These are phyloP conservation scores for Metaphire vulgaris DNA, from an alignment of 1,140 invertebrate genomes.

Conservation along the genomic window DNA sequence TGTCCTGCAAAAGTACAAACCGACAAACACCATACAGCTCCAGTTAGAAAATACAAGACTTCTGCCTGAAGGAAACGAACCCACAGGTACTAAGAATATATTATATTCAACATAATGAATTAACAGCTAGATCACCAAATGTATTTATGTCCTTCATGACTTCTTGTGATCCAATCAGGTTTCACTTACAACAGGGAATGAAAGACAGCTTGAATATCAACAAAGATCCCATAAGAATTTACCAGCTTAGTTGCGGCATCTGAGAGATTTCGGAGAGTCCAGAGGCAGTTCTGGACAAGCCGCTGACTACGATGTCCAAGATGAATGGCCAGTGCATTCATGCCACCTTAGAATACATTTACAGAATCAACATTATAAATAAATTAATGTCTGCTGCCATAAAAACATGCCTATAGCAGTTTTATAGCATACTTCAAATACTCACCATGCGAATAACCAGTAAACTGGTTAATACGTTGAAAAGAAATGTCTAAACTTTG, in stretches of 20 bases:
- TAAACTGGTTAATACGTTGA: too few relatives aligned
- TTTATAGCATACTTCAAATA: not conserved
- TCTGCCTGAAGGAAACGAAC: not conserved
- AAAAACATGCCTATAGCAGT: not conserved
- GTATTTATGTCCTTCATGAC: too few relatives aligned
- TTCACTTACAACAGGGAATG: too few relatives aligned
- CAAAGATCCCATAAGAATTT: too few relatives aligned
- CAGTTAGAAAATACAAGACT: too few relatives aligned
- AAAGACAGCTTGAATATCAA: too few relatives aligned
- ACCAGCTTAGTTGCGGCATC: slow-evolving; percentile 84
- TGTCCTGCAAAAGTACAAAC: slow-evolving; percentile 44
- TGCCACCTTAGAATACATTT: slow-evolving; percentile 60
- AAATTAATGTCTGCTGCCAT: not conserved
- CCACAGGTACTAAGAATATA: not conserved
- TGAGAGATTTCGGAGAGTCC: slow-evolving; percentile 92
- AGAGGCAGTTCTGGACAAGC: slow-evolving; percentile 91
- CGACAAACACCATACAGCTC: too few relatives aligned
- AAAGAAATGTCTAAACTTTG: too few relatives aligned
- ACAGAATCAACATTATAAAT: not conserved
- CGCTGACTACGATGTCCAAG: slow-evolving; percentile 83
- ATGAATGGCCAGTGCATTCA: slow-evolving; percentile 93
- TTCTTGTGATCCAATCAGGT: too few relatives aligned
- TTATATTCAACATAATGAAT: not conserved
- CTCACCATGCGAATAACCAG: not conserved
- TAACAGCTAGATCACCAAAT: too few relatives aligned